A percentile compares a stretch with the other conserved stretches of the same genome.
Conservation (phyloP, 2,888 invertebrate species). For the Orthosia gothica region DNA sequence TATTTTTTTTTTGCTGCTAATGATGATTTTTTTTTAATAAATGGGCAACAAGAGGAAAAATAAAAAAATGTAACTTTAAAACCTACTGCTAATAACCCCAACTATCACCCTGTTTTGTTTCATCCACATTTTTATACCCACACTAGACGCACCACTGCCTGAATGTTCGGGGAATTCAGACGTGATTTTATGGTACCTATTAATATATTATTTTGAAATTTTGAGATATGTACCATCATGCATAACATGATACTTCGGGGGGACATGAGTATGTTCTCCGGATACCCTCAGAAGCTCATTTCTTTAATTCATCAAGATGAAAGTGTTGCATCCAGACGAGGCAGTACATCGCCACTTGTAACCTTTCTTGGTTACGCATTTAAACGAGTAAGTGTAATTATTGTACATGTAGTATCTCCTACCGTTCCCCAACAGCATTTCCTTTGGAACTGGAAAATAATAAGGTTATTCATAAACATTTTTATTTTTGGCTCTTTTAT, state of each 20-base stretch:
- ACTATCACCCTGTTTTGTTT: no score
- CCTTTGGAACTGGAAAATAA: slow-evolving; percentile 11
- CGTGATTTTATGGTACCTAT: no score
- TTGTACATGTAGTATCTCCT: slow-evolving; percentile 9
- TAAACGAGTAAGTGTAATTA: slow-evolving; percentile 10
- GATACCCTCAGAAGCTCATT: neutral
- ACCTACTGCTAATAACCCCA: no score
- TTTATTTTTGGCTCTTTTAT: neutral
- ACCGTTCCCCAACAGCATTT: slow-evolving; percentile 4
- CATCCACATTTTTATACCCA: no score
- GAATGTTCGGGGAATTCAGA: no score
- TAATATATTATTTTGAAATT: no score
- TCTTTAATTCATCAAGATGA: slow-evolving; percentile 2
- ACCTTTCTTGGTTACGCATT: neutral
- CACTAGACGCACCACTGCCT: no score
- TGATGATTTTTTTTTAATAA: no score
- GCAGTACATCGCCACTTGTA: slow-evolving; percentile 13
- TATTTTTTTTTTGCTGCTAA: no score
- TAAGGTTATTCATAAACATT: neutral
- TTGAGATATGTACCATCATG: slow-evolving; percentile 4
- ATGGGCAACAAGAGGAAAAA: no score
- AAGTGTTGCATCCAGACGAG: slow-evolving; percentile 6
- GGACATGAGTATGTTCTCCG: neutral
- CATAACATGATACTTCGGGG: neutral
- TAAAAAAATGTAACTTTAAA: no score